phyloP scores from a whole-genome alignment of 2,888 invertebrate genomes.

The Helleia helle region DNA sequence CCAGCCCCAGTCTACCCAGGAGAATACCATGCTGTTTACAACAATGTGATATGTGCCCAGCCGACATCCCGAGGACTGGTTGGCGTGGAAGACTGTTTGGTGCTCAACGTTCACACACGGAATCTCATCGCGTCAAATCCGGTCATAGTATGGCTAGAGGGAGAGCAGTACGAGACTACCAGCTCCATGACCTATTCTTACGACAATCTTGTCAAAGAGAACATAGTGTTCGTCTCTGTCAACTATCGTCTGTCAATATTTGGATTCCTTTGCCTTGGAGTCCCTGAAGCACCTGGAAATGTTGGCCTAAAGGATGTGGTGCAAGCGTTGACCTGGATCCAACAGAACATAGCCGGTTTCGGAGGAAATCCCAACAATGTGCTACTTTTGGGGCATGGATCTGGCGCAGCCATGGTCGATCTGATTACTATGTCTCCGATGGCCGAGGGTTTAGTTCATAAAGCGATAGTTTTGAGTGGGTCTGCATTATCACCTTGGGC shows the following conservation, averaged over 20 bases:
- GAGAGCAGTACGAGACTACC: slow-evolving; percentile 41
- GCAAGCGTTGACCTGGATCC: slow-evolving; percentile 83
- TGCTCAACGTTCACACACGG: slow-evolving; percentile 43
- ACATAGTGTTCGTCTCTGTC: slow-evolving; percentile 77
- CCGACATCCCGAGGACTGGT: slow-evolving; percentile 41
- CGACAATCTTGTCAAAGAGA: slow-evolving; percentile 76
- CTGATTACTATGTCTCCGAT: slow-evolving; percentile 46
- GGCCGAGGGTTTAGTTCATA: slow-evolving; percentile 39
- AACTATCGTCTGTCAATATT: slow-evolving; percentile 84
- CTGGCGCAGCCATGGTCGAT: slow-evolving; percentile 77
- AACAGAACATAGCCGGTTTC: slow-evolving; percentile 80
- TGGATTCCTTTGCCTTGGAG: slow-evolving; percentile 78
- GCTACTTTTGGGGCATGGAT: slow-evolving; percentile 86
- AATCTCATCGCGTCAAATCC: slow-evolving; percentile 39
- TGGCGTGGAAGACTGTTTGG: slow-evolving; percentile 54
- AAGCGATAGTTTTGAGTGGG: slow-evolving; percentile 54
- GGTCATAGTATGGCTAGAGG: slow-evolving; percentile 52
- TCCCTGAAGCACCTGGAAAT: slow-evolving; percentile 81
- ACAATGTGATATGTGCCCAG: slow-evolving; percentile 43
- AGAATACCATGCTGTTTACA: slow-evolving; percentile 34
- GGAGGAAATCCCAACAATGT: slow-evolving; percentile 85
- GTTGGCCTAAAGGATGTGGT: slow-evolving; percentile 89
- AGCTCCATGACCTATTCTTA: slow-evolving; percentile 39
- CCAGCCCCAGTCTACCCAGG: slow-evolving; percentile 29
- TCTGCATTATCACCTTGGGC: slow-evolving; percentile 57